These are phyloP conservation scores for Semotilus atromaculatus DNA, from an alignment of 2,797 vertebrate genomes.

Conservation along the genomic window DNA sequence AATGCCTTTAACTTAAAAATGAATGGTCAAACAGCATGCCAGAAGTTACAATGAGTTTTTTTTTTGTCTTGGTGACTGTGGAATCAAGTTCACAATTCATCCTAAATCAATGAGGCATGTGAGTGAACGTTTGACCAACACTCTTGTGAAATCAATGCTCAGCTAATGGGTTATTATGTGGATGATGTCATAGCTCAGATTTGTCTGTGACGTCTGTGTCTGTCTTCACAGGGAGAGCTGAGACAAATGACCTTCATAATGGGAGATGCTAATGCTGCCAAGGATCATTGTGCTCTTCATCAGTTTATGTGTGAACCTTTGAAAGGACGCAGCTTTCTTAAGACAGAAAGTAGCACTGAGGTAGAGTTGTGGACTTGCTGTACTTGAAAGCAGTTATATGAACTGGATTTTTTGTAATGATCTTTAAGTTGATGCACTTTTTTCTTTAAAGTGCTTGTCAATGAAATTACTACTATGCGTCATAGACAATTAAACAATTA, in stretches of 20 bases:
- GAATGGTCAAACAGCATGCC: slow-evolving; percentile 22
- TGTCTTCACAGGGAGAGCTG: slow-evolving; percentile 77
- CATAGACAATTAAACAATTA: not conserved
- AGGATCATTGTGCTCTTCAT: slow-evolving; percentile 71
- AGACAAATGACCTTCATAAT: slow-evolving; percentile 81
- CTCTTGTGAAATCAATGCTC: slow-evolving; percentile 1
- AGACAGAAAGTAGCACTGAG: slow-evolving; percentile 44
- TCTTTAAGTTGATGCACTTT: not conserved
- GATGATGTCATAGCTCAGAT: slow-evolving; percentile 26
- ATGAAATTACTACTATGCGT: not conserved
- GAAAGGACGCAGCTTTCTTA: slow-evolving; percentile 18
- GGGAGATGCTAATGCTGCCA: slow-evolving; percentile 77
- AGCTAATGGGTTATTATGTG: not conserved
- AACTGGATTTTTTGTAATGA: not conserved
- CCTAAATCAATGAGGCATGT: not conserved
- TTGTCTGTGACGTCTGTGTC: slow-evolving; percentile 32
- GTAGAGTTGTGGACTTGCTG: slow-evolving; percentile 13
- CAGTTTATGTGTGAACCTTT: slow-evolving; percentile 61
- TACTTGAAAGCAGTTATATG: not conserved
- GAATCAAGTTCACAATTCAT: slow-evolving; percentile 14
- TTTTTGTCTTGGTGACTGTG: slow-evolving; percentile 2
- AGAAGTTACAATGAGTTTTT: not conserved
- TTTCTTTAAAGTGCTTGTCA: not conserved
- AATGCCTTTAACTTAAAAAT: slow-evolving; percentile 1
- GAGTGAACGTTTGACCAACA: not conserved